These are phyloP conservation scores for Xenopus borealis DNA, from an alignment of 2,113 vertebrate genomes.

Conservation along the genomic window DNA sequence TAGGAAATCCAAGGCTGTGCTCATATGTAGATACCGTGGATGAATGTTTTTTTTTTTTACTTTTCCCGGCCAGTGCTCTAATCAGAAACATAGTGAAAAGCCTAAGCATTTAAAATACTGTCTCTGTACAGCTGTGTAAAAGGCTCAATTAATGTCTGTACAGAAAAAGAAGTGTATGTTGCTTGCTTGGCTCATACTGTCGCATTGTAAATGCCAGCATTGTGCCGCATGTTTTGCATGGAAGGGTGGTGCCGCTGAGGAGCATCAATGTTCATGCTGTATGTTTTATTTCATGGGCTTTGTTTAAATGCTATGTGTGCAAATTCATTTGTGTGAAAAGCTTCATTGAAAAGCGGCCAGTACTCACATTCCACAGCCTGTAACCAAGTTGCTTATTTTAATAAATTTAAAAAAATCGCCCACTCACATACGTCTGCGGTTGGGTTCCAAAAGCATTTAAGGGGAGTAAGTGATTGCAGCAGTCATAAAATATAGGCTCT, in stretches of 20 bases:
- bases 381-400: no score
- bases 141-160: slow-evolving; percentile 27
- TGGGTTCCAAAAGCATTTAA: no score
- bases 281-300: slow-evolving; percentile 2
- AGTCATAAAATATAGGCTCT: no score
- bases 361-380: no score
- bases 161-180: slow-evolving; percentile 11
- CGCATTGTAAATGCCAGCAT: slow-evolving; percentile 15
- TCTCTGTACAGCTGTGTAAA: slow-evolving; percentile 28
- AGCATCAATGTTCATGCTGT: slow-evolving; percentile 4
- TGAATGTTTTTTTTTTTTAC: not conserved
- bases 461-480: no score
- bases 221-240: slow-evolving; percentile 10
- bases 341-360: no score
- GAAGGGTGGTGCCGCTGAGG: not conserved
- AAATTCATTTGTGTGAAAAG: no score
- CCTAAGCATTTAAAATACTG: slow-evolving; percentile 16
- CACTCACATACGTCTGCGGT: no score
- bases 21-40: not conserved
- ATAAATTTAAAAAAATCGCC: no score
- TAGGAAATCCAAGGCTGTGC: not conserved
- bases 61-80: not conserved
- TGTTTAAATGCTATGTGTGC: no score
- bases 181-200: slow-evolving; percentile 14
- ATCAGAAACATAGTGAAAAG: slow-evolving; percentile 28